Evolutionary conservation across 2,113 vertebrate genomes (phyloP).

Genomic region (Nanorana parkeri): DNA sequence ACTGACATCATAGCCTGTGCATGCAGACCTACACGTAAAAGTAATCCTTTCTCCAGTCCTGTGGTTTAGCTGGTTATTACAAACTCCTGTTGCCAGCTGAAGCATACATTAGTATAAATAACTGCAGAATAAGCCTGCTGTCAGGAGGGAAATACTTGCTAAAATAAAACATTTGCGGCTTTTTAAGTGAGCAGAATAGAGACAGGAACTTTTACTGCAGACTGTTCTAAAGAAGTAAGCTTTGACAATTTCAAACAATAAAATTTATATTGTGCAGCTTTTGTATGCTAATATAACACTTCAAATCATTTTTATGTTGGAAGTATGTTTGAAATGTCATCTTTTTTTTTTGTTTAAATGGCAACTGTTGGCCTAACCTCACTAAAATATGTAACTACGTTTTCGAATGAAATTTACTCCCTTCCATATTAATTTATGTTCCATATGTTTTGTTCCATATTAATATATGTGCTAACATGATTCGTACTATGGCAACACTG

Average conservation of each 20-base stretch:
- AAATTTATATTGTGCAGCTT: conserved; percentile 6
- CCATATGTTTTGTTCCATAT: too few species aligned
- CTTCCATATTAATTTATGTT: too few species aligned
- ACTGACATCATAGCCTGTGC: conserved; percentile 42
- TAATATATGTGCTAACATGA: too few species aligned
- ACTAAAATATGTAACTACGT: background rate
- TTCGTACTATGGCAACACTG: too few species aligned
- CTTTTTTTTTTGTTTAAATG: background rate
- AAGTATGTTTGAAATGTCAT: background rate
- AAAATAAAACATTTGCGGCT: conserved; percentile 44
- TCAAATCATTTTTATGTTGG: background rate
- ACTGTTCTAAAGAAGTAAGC: background rate
- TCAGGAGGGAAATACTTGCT: background rate
- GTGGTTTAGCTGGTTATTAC: conserved; percentile 63
- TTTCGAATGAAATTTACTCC: too few species aligned
- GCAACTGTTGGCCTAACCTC: too few species aligned
- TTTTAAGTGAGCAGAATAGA: conserved; percentile 41
- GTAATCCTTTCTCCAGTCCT: conserved; percentile 57
- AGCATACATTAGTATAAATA: conserved; percentile 61
- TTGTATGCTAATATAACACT: background rate
- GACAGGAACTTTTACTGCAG: conserved; percentile 23
- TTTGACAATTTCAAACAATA: conserved; percentile 14
- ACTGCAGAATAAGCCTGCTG: conserved; percentile 54
- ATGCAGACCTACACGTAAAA: background rate
- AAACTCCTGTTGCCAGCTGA: conserved; percentile 50